Base-by-base conservation (phyloP, 1,140 invertebrate species). In the Euura lappo region DNA sequence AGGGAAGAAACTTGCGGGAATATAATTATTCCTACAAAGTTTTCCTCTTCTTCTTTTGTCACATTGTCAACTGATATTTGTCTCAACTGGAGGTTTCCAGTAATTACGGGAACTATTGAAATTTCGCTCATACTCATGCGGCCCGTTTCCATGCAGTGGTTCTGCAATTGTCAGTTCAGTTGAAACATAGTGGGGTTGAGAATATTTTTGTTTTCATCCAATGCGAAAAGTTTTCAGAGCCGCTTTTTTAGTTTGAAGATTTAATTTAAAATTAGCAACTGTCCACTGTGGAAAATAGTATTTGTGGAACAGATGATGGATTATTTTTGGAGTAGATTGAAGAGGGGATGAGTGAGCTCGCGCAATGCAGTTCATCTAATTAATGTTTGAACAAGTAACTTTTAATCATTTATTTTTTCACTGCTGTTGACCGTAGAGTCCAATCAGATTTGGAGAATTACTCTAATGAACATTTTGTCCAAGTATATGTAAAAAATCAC, bases 341-440 rank as follows among this genome's bases (percentile, higher is more conserved):
- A n/a, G 51, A 60, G 8, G 51, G 8, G 13, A 60, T n/a, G 51
- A 60, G 4, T 60, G 51, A 60, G 51, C 6, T 11, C 51, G 51
- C 51, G 8, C 13, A n/a, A 60, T 60, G 51, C 51, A 60, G 51
- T 60, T 60, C 51, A 60, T 60, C 51, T 60, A 60, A 60, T 60
- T 60, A n/a, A 6, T 60, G 13, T 60, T 60, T 60, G 3, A 8
- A 60, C 2, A 60, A n/a, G 8, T 60, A n/a, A 60, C 6, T 60
- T 60, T 28, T 28, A 28, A 28, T 28, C 28, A 60, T 60, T 60
- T n/a, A n/a, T 60, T 60, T 60, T 60, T 11, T 60, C 51, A 60
- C 13, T 60, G 8, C 51, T 60, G 51, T 60, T 60, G 13, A 60
- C 10, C 51, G 13, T 60, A 60, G 5, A 8, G 8, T 60, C 13